Base-by-base conservation (phyloP, 2,888 invertebrate genomes). In the Isotomurus palustris region DNA sequence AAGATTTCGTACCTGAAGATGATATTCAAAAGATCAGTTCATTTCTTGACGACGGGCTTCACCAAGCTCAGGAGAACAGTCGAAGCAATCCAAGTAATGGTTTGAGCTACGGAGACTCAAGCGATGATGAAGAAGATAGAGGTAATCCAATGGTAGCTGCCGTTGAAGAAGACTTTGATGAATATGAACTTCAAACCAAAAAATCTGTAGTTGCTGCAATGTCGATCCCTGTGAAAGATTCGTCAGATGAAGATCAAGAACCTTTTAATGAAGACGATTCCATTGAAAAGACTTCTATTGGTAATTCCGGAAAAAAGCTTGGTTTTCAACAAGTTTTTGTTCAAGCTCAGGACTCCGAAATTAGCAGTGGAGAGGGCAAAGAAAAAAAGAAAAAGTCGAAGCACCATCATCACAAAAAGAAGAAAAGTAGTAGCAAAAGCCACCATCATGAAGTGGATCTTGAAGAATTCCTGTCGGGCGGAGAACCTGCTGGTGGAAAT, bases 141-240 rank as follows among this genome's bases (percentile, higher is more conserved):
- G 83, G 81, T 6, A 90, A 89, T 78, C 90, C 90, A 24, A 78
- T 87, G 72, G 89, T 93, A 0, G 86, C 88, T 25, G 85, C 86
- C 49, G 86, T 87, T 67, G 87, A 88, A 75, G 91, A 92, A 73
- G 91, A 92, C 73, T 77, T 91, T 43, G 86, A 86, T 69, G 83
- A 84, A 0, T 83, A 83, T 44, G 84, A 85, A 63, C 56, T 55
- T 28, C 56, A 45, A 40, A 52, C 28, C 38, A 55, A 52, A 6
- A n/a, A 40, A n/a, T 6, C 27, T 60, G 58, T 19, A 56, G 12
- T 21, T 21, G 5, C 25, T 43, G 8, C 8, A 60, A 58, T 14
- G 51, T 56, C 50, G 38, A 49, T 21, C 48, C 56, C 22, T 56
- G 49, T 32, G 36, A 59, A n/a, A n/a, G n/a, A n/a, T n/a, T n/a